Evolutionary conservation across 2,888 invertebrate genomes (phyloP).

Genomic region (Campopleginae sp.): DNA sequence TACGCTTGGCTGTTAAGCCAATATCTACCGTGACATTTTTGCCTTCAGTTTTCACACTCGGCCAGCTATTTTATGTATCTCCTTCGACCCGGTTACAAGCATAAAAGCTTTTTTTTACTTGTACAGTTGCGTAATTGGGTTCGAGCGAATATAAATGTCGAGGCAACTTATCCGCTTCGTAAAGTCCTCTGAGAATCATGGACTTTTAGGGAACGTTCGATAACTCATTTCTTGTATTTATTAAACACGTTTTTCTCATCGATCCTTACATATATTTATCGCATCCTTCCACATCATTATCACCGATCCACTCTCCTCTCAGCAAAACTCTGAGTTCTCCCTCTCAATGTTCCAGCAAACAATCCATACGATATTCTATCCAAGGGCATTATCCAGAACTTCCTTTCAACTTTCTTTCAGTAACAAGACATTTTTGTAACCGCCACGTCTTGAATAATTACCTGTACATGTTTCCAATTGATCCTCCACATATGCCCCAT

Average conservation of each 20-base stretch:
- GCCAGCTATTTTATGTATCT: conserved; percentile 11
- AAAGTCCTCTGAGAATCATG: conserved; percentile 3
- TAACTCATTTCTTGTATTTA: conserved; percentile 41
- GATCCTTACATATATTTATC: conserved; percentile 17
- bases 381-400: conserved; percentile 19
- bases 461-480: neutral
- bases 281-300: neutral
- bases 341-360: neutral
- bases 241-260: conserved; percentile 27
- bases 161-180: conserved; percentile 14
- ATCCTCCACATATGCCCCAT: neutral
- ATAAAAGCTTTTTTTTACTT: conserved; percentile 39
- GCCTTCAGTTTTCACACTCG: neutral
- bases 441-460: neutral
- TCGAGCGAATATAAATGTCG: neutral
- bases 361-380: conserved; percentile 8
- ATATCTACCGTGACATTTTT: neutral
- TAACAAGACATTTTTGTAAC: neutral
- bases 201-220: conserved; percentile 19
- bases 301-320: neutral
- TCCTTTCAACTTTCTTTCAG: neutral
- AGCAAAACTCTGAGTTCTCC: conserved; percentile 2
- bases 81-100: conserved; percentile 21
- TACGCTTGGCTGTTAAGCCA: neutral
- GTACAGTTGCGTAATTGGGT: conserved; percentile 36